These are phyloP conservation scores for Gnathonemus longibarbis DNA, from an alignment of 2,113 vertebrate genomes.

Conservation along the genomic window DNA sequence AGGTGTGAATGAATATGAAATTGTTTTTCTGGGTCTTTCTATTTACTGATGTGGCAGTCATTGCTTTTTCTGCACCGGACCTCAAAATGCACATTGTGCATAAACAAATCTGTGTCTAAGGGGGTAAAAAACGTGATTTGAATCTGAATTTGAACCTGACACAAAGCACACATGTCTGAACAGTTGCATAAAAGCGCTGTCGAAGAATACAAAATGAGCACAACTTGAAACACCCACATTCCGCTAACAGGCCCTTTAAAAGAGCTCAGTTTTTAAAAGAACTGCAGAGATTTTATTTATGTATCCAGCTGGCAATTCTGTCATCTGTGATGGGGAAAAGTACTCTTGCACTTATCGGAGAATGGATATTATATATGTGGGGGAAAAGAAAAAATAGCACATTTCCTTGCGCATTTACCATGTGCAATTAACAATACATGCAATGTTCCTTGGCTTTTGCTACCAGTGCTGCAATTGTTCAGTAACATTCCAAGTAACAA, in stretches of 20 bases:
- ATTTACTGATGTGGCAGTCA: neutral
- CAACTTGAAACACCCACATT: constrained; percentile 1
- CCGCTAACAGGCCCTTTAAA: neutral
- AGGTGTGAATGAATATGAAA: neutral
- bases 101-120: neutral
- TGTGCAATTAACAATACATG: neutral
- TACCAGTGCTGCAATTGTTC: neutral
- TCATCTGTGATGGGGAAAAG: neutral
- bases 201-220: neutral
- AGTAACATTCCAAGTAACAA: neutral
- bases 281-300: neutral
- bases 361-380: neutral
- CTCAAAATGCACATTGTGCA: neutral
- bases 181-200: neutral
- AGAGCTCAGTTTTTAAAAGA: neutral
- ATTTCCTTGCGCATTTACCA: neutral
- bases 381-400: neutral
- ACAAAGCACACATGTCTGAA: neutral
- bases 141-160: neutral
- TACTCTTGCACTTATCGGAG: neutral
- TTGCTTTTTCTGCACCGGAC: neutral
- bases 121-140: neutral
- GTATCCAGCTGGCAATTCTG: neutral
- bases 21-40: neutral
- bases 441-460: neutral